Base-by-base conservation (phyloP, 2,888 invertebrate species). In the Malacosoma neustria region DNA sequence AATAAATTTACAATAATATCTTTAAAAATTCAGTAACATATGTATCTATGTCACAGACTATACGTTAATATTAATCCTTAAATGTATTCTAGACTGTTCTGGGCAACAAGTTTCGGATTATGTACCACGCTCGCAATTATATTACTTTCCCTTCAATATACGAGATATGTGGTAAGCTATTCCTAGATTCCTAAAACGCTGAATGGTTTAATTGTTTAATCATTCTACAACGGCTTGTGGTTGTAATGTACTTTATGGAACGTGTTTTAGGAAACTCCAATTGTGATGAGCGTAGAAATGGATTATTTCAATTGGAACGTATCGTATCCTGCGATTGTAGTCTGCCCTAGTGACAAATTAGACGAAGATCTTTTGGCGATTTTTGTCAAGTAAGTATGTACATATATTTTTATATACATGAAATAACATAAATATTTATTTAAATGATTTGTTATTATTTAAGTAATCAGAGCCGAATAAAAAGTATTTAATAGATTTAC, bases 251-350 rank as follows among this genome's bases (percentile, higher is more conserved):
- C n/a, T n/a, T n/a, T n/a, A n/a, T n/a, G n/a, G n/a, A n/a, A 22
- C 6, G 22, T 22, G 22, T 51, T 46, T 43, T 79, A 89, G 80
- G 87, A 88, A 50, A 88, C 90, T 37, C 92, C 92, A 6, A 89
- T 89, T 38, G 91, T 92, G 11, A 90, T 91, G 61, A 91, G 90
- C 33, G 91, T 92, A 67, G 92, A 92, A 64, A 88, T 90, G 54
- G 90, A 92, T 61, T 88, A 90, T 52, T 88, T 90, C 48, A 87
- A 89, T 40, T 92, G 91, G 91, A 90, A 90, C 45, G 88, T 92
- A 1, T 88, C 89, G 0, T 91, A 90, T 54, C 92, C 92, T 3
- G 84, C 90, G 2, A 70, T 90, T 13, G 89, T 92, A 0, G 75
- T 93, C 42, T 93, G 93, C 54, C 90, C 92, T 0, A 55, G 79